Evolutionary conservation across 1,140 invertebrate species (phyloP).

Genomic region (Listronotus oregonensis): DNA sequence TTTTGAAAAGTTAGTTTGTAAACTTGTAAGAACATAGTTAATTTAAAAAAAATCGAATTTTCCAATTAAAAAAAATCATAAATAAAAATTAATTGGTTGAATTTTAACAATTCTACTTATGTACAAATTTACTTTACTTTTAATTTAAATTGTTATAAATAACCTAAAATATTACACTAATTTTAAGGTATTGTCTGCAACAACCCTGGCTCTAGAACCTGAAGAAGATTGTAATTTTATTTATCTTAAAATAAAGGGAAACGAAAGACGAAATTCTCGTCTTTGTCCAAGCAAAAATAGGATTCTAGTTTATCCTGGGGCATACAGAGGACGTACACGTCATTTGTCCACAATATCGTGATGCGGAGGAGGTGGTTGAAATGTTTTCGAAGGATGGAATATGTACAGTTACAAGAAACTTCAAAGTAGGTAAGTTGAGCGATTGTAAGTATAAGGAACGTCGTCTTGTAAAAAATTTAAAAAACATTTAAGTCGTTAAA

Average conservation of each 20-base stretch:
- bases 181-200: conserved; percentile 63
- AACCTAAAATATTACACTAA: no score
- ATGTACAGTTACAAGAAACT: conserved; percentile 55
- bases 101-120: no score
- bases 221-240: conserved; percentile 73
- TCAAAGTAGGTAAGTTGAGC: conserved; percentile 46
- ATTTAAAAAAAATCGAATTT: no score
- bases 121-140: no score
- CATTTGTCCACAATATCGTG: conserved; percentile 65
- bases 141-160: no score
- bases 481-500: no score
- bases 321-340: conserved; percentile 63
- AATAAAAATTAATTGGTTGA: no score
- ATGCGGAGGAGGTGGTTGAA: conserved; percentile 63
- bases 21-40: no score
- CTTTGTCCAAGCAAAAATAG: conserved; percentile 73
- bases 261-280: conserved; percentile 62
- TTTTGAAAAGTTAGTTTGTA: no score
- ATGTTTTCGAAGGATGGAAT: conserved; percentile 79
- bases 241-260: conserved; percentile 71
- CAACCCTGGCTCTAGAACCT: conserved; percentile 78
- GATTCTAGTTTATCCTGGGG: conserved; percentile 74
- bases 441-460: no score
- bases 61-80: no score
- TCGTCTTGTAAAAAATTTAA: no score